A percentile compares a stretch with the other conserved stretches of the same genome.
Evolutionary conservation across 2,888 invertebrate genomes (phyloP).

Genomic region (Hoplodrina blanda): DNA sequence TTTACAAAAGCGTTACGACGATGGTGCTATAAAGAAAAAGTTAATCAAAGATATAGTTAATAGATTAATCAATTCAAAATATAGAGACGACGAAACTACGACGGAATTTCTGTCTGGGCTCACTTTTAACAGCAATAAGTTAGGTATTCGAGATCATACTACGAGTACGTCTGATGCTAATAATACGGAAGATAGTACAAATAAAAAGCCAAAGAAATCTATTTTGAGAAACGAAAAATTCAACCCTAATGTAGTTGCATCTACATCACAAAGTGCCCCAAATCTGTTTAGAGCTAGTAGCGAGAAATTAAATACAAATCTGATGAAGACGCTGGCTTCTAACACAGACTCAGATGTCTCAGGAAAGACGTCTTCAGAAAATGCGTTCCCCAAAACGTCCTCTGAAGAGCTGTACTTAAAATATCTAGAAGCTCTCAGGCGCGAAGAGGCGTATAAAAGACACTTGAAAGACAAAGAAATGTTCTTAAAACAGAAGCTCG

Average conservation of each 20-base stretch:
- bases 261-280: conserved; percentile 86
- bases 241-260: conserved; percentile 79
- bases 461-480: conserved; percentile 84
- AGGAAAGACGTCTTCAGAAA: conserved; percentile 78
- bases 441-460: conserved; percentile 82
- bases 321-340: conserved; percentile 69
- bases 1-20: conserved; percentile 91
- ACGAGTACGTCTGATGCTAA: conserved; percentile 84
- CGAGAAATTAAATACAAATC: conserved; percentile 60
- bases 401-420: conserved; percentile 85
- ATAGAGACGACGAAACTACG: conserved; percentile 90
- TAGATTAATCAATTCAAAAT: conserved; percentile 90
- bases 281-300: conserved; percentile 78
- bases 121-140: conserved; percentile 78
- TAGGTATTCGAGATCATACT: conserved; percentile 70
- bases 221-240: conserved; percentile 83
- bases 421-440: conserved; percentile 82
- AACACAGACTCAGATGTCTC: conserved; percentile 83
- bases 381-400: conserved; percentile 77
- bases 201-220: conserved; percentile 81
- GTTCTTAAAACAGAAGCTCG: conserved; percentile 84
- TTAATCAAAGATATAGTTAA: conserved; percentile 92
- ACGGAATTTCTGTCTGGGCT: conserved; percentile 87
- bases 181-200: conserved; percentile 73
- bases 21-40: conserved; percentile 91